Percentiles rank a stretch among this genome's conserved stretches.
Conservation (phyloP, 2,888 invertebrate genomes). For the Xiphydria camelus region DNA sequence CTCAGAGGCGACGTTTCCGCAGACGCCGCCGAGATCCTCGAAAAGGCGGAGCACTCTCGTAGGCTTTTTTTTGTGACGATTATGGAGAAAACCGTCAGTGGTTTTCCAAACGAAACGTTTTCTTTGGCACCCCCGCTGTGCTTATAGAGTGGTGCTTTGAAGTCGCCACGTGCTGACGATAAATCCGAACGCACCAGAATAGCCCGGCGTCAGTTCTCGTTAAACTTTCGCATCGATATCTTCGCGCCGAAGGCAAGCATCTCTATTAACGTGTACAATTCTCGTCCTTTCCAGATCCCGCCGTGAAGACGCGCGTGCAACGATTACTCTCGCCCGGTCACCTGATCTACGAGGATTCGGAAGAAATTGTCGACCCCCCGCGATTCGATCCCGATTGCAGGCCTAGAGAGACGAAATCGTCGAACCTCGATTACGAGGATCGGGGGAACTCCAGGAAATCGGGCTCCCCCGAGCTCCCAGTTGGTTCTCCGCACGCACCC, state of each 20-base stretch:
- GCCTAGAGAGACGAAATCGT: conserved; percentile 30
- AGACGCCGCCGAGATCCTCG: no score
- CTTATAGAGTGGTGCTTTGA: background rate
- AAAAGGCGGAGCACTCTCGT: no score
- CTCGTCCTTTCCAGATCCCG: conserved; percentile 70
- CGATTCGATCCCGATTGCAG: conserved; percentile 28
- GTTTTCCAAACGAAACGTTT: background rate
- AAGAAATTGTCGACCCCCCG: conserved; percentile 52
- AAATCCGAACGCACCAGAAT: conserved; percentile 1
- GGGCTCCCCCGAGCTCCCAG: conserved; percentile 37
- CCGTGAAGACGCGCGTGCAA: conserved; percentile 79
- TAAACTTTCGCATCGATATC: background rate
- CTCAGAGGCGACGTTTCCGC: no score
- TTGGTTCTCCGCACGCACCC: conserved; percentile 40
- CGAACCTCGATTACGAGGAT: conserved; percentile 35
- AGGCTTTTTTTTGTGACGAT: no score
- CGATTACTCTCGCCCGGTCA: conserved; percentile 68
- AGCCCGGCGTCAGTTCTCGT: background rate
- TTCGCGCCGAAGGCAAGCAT: no score
- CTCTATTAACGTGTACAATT: conserved; percentile 5
- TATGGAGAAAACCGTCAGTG: background rate
- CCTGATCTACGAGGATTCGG: conserved; percentile 57
- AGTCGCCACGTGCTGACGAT: conserved; percentile 1
- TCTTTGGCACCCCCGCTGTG: background rate
- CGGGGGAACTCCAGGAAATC: conserved; percentile 36